Percentiles rank a stretch among this genome's conserved stretches.
phyloP scores from a whole-genome alignment of 2,888 invertebrate species.

The Aphidoletes aphidimyza region DNA sequence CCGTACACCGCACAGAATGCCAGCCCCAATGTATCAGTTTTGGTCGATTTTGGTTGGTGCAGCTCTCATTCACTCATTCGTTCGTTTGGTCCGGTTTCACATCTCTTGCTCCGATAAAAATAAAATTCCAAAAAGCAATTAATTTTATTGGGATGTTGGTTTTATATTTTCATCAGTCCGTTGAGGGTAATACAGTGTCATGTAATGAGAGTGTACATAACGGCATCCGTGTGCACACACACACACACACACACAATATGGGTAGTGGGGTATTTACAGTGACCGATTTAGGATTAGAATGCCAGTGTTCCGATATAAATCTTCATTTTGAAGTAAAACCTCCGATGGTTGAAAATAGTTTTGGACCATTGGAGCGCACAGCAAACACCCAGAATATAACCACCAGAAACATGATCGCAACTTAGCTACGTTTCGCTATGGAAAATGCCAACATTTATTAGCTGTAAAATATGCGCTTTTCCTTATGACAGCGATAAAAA shows the following conservation, averaged over 20 bases:
- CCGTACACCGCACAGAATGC: not conserved
- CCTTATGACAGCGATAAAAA: conserved; percentile 49
- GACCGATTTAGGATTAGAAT: conserved; percentile 40
- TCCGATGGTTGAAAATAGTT: not conserved
- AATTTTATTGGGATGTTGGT: conserved; percentile 47
- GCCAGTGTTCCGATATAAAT: conserved; percentile 26
- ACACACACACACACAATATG: conserved; percentile 10
- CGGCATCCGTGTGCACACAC: too few species aligned
- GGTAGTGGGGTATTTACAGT: not conserved
- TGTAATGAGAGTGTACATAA: too few species aligned
- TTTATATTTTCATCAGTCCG: conserved; percentile 47
- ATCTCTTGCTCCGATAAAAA: conserved; percentile 13
- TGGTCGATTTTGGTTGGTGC: not conserved
- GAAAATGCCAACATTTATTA: conserved; percentile 40
- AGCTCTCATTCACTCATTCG: too few species aligned
- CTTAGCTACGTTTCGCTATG: not conserved
- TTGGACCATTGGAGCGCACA: too few species aligned
- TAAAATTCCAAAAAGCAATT: conserved; percentile 50
- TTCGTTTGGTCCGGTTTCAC: too few species aligned
- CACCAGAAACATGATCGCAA: conserved; percentile 21
- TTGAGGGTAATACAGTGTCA: conserved; percentile 17
- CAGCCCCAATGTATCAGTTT: not conserved
- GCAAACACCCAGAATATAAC: not conserved
- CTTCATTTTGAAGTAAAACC: conserved; percentile 36
- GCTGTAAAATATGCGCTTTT: conserved; percentile 44